These are phyloP conservation scores for Spatula clypeata DNA, from an alignment of 2,797 vertebrate genomes.

Conservation along the genomic window DNA sequence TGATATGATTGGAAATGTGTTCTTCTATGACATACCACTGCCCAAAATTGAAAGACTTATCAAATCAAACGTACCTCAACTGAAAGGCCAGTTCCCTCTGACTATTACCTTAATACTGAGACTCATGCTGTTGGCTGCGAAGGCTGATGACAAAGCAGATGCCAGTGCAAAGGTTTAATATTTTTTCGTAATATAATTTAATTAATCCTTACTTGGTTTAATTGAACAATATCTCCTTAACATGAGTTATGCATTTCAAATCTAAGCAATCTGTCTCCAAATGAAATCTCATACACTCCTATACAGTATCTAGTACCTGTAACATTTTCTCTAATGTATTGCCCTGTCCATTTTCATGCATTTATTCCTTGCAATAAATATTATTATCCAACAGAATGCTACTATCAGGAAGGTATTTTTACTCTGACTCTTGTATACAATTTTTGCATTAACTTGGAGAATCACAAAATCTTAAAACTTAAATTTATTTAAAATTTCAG, in stretches of 20 bases:
- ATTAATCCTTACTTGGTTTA: not conserved
- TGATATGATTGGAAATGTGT: constrained; percentile 73
- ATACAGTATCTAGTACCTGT: not conserved
- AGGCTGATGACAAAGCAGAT: constrained; percentile 73
- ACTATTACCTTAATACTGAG: constrained; percentile 63
- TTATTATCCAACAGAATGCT: not conserved
- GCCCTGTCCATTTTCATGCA: not conserved
- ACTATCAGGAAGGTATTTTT: not conserved
- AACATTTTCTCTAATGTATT: not conserved
- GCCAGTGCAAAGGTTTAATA: constrained; percentile 75
- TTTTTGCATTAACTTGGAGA: not conserved
- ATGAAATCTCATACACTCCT: not conserved
- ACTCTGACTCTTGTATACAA: not conserved
- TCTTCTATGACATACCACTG: constrained; percentile 73
- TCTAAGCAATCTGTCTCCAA: not conserved
- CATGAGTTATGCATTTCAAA: not conserved
- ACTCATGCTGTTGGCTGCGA: constrained; percentile 62
- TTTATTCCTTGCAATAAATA: not conserved
- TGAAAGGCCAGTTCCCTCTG: constrained; percentile 77
- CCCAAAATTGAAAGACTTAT: constrained; percentile 73
- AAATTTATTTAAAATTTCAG: not conserved
- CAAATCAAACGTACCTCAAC: constrained; percentile 67
- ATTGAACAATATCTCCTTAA: not conserved
- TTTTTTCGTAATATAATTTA: not conserved
- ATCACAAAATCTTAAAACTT: not conserved